A percentile compares a stretch with the other conserved stretches of the same genome.
Evolutionary conservation across 2,888 invertebrate genomes (phyloP).

Genomic region (Zonitis immaculata): DNA sequence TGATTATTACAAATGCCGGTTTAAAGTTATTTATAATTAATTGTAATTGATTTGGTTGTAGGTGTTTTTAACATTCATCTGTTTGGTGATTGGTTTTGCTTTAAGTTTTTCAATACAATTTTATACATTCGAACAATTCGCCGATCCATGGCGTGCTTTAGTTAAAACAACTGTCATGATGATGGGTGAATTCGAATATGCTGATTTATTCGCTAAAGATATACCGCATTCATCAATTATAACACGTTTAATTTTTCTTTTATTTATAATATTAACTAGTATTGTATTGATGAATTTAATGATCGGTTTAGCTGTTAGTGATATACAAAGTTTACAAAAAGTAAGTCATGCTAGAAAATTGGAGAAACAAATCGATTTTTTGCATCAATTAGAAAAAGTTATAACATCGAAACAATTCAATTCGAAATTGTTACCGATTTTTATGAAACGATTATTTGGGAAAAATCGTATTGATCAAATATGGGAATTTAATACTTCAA

Average conservation of each 20-base stretch:
- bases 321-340: constrained; percentile 46
- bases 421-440: constrained; percentile 23
- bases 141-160: constrained; percentile 45
- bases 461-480: constrained; percentile 22
- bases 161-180: constrained; percentile 56
- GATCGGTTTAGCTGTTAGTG: constrained; percentile 54
- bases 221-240: constrained; percentile 30
- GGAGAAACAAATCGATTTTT: constrained; percentile 45
- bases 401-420: constrained; percentile 29
- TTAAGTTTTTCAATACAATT: constrained; percentile 55
- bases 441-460: constrained; percentile 18
- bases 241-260: constrained; percentile 50
- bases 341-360: constrained; percentile 41
- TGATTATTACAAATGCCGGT: background rate
- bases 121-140: constrained; percentile 46
- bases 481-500: constrained; percentile 24
- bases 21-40: background rate
- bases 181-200: constrained; percentile 56
- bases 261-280: constrained; percentile 52
- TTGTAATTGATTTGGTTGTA: constrained; percentile 35
- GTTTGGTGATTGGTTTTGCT: constrained; percentile 54
- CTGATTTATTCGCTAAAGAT: constrained; percentile 43
- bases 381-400: constrained; percentile 43
- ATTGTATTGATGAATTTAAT: constrained; percentile 56
- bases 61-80: constrained; percentile 53